Conservation (phyloP, 2,888 invertebrate species). For the Morinoia aosen region DNA sequence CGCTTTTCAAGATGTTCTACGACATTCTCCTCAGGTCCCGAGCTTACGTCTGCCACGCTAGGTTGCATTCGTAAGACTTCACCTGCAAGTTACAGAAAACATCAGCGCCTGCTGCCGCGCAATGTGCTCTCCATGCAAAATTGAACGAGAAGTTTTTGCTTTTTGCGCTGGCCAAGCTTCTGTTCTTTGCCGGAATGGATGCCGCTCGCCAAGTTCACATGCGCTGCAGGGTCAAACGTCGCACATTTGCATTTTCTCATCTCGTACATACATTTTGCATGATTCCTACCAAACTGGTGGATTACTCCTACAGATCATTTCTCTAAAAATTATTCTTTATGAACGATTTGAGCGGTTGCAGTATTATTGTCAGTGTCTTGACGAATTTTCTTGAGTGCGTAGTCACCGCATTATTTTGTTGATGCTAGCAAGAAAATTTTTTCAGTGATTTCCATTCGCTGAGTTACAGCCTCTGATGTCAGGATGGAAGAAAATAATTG, state of each 20-base stretch:
- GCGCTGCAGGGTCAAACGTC: neutral
- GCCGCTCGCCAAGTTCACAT: neutral
- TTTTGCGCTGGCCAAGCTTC: neutral
- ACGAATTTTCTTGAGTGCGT: neutral
- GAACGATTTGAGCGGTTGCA: neutral
- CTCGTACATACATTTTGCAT: neutral
- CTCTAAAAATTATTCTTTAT: neutral
- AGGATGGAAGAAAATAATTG: neutral
- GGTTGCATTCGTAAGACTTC: neutral
- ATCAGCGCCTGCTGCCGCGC: neutral
- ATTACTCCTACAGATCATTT: neutral
- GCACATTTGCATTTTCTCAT: constrained; percentile 51
- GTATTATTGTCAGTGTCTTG: neutral
- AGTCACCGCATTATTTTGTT: neutral
- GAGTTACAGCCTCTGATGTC: neutral
- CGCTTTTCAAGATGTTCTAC: neutral
- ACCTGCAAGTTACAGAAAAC: constrained; percentile 27
- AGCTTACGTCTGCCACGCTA: neutral
- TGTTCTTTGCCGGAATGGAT: neutral
- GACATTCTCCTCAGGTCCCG: neutral
- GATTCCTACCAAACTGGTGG: neutral
- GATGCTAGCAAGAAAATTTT: neutral
- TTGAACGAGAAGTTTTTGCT: neutral
- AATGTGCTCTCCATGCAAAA: constrained; percentile 33
- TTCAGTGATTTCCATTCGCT: neutral